Evolutionary conservation across 2,797 vertebrate genomes (phyloP), one percentile per base, ranked within the genome.

Genomic region (Trachops cirrhosus): DNA sequence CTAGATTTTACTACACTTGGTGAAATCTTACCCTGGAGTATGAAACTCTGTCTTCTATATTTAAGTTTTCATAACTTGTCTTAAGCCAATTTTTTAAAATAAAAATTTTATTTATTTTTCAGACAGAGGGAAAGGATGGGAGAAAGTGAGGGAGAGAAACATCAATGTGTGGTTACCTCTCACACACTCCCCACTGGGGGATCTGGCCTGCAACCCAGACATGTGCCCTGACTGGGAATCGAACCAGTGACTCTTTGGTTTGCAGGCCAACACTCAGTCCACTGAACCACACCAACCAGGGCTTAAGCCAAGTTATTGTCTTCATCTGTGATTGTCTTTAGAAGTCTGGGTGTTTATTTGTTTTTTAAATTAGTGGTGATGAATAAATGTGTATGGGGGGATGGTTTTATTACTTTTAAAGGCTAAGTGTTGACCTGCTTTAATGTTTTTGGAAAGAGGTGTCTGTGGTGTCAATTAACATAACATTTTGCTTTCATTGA

Each of bases 61-160:
- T 94, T 97, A 90, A 79, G 18, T 86, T 95, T 97, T 96, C 89
- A 71, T 92, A 93, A 95, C 78, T 89, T 93, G 32, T 84, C 67
- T 96, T 41, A 86, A 89, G 57, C 41, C 22, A 94, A 73, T 54
- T 54, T 57, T 57, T 26, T 11, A 59, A 26, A 59, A 26, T 59
- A 59, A 59, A 59, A 26, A 11, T 26, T 26, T 59, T 26, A 59
- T 59, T 59, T 54, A 54, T 54, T 54, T 59, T 59, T 59, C 16
- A 59, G 24, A 12, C 24, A 59, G 24, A 59, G 10, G 24, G 24
- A 4, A 59, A 59, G 11, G 22, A 29, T 29, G 11, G 57, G 11
- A 59, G 57, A 59, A 57, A 9, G 57, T 11, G 24, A 29, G 24
- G 10, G 24, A 59, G 57, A 59, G 57, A 59, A 59, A 12, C 24